Base-by-base conservation (phyloP, 2,888 invertebrate species). In the Leucophenga montana region DNA sequence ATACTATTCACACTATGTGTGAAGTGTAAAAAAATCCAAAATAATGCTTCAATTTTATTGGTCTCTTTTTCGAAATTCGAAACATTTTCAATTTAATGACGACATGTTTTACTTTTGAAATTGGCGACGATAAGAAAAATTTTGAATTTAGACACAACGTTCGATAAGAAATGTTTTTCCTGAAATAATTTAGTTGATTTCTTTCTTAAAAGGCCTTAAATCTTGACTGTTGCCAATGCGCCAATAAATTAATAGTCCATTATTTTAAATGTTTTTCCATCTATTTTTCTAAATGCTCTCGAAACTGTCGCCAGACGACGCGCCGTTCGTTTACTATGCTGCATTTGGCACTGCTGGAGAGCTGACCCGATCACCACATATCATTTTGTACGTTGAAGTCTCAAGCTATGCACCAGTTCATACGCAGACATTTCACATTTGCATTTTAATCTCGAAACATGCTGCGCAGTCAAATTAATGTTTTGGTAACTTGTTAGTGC, bases 191-290 rank as follows among this genome's bases (percentile, higher is more conserved):
- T 69, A 54, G 59, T 54, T 16, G 33, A 62, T 50, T 1, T 27
- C 27, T 54, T 33, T 27, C 72, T 50, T 53, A 64, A 57, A 73
- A 68, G 68, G 69, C 66, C 48, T 57, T 71, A 71, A 81, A 81
- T 56, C 62, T 65, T 14, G 31, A 46, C 65, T 31, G 61, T 31
- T 48, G 65, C 65, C 65, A 54, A 50, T 67, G 54, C 72, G 77
- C 78, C 73, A 80, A 57, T 82, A 82, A 82, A 82, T 85, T 85
- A 85, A 83, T 78, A 80, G 84, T 77, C 84, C 81, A 85, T 82
- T 85, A 82, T 85, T 83, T 78, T 75, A 79, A 84, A 81, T 78
- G 76, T 84, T 83, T 82, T 20, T 20, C 39, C 62, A 16, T 39
- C 11, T 16, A 61, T 61, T 61, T 61, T 39, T 27, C 16, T 33